phyloP scores from a whole-genome alignment of 2,888 invertebrate genomes.

The Phengaris alcon region DNA sequence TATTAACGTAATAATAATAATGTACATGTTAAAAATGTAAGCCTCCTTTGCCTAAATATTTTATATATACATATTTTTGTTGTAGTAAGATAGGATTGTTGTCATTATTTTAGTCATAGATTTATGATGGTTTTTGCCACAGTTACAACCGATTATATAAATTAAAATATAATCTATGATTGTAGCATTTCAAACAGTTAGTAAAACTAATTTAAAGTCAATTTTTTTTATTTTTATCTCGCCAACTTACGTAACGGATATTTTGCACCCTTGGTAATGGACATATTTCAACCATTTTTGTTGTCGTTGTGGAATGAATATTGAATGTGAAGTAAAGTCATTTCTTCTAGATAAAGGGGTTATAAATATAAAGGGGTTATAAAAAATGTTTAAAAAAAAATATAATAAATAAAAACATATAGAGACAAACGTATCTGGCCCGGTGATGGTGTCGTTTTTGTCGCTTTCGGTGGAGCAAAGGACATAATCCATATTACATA shows the following conservation, averaged over 20 bases:
- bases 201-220: constrained; percentile 17
- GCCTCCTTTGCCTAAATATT: constrained; percentile 28
- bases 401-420: too few relatives aligned
- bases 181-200: constrained; percentile 21
- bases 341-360: too few relatives aligned
- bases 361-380: too few relatives aligned
- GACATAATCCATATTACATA: too few relatives aligned
- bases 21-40: constrained; percentile 21
- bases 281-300: neutral
- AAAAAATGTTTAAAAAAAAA: too few relatives aligned
- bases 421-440: too few relatives aligned
- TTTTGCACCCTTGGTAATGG: neutral
- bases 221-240: constrained; percentile 16
- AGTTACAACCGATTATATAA: neutral
- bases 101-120: constrained; percentile 25
- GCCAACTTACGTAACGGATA: neutral
- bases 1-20: constrained; percentile 17
- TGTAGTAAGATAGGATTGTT: constrained; percentile 21
- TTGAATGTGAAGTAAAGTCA: neutral
- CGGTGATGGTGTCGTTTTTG: too few relatives aligned
- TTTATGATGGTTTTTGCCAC: constrained; percentile 20
- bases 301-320: neutral
- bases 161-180: constrained; percentile 6
- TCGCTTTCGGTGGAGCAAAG: too few relatives aligned
- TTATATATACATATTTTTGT: constrained; percentile 25